phyloP scores from a whole-genome alignment of 1,140 invertebrate species.

The Brachionus asplanchnoidis region DNA sequence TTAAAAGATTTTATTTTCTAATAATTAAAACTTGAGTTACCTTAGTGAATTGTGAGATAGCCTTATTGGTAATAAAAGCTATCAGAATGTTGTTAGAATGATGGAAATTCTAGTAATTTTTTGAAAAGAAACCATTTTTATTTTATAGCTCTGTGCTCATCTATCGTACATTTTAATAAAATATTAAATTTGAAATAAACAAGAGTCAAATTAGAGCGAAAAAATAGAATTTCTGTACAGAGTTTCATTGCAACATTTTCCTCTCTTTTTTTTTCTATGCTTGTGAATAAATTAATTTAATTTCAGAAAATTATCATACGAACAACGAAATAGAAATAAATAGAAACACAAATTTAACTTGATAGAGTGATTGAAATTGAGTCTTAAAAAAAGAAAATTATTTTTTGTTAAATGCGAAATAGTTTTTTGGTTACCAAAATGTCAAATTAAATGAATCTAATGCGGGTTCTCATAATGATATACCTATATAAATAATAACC shows the following conservation, averaged over 20 bases:
- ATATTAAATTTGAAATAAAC: slow-evolving; percentile 6
- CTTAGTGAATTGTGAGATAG: not conserved
- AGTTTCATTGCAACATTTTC: slow-evolving; percentile 5
- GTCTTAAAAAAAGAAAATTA: not conserved
- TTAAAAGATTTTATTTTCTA: not conserved
- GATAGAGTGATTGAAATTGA: not conserved
- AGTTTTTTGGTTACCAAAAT: not conserved
- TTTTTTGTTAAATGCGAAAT: not conserved
- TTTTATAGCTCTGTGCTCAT: no score
- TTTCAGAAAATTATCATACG: slow-evolving; percentile 1
- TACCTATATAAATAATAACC: no score
- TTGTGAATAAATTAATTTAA: slow-evolving; percentile 28
- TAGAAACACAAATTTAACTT: not conserved
- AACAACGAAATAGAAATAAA: not conserved
- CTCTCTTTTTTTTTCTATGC: not conserved
- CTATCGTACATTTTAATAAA: slow-evolving; percentile 3
- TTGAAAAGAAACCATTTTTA: slow-evolving; percentile 20
- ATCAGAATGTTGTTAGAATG: not conserved
- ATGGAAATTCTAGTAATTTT: not conserved
- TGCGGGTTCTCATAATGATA: no score
- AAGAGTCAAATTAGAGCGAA: not conserved
- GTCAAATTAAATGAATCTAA: not conserved
- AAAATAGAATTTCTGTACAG: not conserved
- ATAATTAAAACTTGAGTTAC: not conserved
- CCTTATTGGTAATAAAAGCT: not conserved